Evolutionary conservation across 92 coral and sea anemone species (phyloP).

Genomic region (Palythoa grandiflora): DNA sequence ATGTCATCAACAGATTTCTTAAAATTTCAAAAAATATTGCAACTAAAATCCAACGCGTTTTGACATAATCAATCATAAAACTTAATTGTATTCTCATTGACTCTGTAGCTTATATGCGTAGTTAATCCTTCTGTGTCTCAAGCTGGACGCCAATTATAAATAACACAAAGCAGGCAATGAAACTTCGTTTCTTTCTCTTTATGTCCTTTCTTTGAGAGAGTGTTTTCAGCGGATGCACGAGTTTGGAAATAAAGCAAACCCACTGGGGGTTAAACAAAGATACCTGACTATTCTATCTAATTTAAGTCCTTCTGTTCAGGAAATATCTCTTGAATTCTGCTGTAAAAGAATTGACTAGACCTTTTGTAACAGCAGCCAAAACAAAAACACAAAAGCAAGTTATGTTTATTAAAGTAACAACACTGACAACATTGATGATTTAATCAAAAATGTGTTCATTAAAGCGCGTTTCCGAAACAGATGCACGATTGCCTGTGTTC

Average conservation of each 20-base stretch:
- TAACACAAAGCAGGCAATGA: background rate
- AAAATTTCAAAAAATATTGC: background rate
- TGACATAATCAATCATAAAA: background rate
- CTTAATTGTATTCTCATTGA: background rate
- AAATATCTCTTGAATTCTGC: background rate
- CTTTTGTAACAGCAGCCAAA: background rate
- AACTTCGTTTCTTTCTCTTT: background rate
- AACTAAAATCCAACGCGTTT: background rate
- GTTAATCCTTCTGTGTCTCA: conserved; percentile 31
- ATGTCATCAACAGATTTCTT: too few species aligned
- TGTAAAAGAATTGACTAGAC: background rate
- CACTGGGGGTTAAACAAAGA: background rate
- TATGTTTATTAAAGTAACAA: background rate
- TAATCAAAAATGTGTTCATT: background rate
- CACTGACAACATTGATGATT: background rate
- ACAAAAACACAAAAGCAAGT: background rate
- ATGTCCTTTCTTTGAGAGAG: background rate
- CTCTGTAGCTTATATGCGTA: background rate
- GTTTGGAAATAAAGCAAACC: background rate
- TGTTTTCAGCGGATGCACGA: background rate
- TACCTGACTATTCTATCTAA: background rate
- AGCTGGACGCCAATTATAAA: conserved; percentile 27
- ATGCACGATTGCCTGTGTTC: background rate
- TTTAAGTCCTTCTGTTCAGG: background rate
- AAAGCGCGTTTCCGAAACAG: background rate